Percentiles rank a stretch among this genome's conserved stretches.
Conservation (phyloP, 2,797 vertebrate genomes). For the Hypotaenidia philippensis region DNA sequence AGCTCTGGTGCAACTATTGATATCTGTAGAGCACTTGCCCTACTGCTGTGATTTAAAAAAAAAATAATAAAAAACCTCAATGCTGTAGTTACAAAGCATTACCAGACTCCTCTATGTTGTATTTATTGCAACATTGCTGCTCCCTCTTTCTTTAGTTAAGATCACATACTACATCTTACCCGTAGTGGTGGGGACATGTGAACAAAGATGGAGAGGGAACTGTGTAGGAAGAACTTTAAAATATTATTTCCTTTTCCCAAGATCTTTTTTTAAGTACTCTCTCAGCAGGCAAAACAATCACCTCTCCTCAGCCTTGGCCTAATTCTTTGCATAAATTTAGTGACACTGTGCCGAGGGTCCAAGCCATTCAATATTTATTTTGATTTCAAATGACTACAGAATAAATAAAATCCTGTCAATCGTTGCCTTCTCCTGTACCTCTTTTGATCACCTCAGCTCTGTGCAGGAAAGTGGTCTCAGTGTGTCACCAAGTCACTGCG, state of each 20-base stretch:
- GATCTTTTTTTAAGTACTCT: background rate
- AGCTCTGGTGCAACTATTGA: constrained; percentile 59
- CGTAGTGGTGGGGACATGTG: background rate
- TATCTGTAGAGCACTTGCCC: constrained; percentile 55
- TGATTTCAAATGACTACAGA: background rate
- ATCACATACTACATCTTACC: background rate
- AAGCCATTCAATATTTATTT: background rate
- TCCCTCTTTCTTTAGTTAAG: constrained; percentile 32
- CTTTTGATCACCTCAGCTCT: background rate
- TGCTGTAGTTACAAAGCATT: background rate
- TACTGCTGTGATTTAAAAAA: constrained; percentile 50
- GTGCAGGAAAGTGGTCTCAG: background rate
- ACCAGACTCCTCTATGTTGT: constrained; percentile 1
- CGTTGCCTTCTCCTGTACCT: background rate
- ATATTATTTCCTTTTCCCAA: background rate
- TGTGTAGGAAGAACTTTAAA: background rate
- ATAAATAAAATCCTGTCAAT: background rate
- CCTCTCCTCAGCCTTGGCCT: background rate
- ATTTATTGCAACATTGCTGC: constrained; percentile 17
- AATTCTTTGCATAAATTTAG: background rate
- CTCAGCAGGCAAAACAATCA: background rate
- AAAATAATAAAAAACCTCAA: background rate
- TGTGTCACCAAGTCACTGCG: background rate
- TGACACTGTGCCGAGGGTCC: background rate
- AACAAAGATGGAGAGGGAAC: background rate